A percentile compares a stretch with the other conserved stretches of the same genome.
These are phyloP conservation scores for Phyllotreta cruciferae DNA, from an alignment of 2,888 invertebrate genomes.

Conservation along the genomic window DNA sequence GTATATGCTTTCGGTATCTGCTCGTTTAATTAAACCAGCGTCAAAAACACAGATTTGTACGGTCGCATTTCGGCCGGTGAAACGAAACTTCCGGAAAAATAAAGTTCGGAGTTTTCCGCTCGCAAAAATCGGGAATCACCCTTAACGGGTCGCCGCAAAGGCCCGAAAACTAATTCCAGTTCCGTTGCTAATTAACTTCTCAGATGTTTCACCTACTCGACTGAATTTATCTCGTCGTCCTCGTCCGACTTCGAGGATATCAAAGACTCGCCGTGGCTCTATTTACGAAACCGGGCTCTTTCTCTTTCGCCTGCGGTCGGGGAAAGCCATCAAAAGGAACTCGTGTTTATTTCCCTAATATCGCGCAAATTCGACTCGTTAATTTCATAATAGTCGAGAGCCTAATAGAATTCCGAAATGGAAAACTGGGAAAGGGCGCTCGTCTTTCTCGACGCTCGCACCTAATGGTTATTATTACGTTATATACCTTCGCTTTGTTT, in stretches of 20 bases:
- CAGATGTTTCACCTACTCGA: constrained; percentile 12
- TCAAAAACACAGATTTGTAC: no score
- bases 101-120: background rate
- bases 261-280: constrained; percentile 1
- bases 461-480: no score
- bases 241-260: constrained; percentile 6
- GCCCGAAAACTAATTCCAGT: constrained; percentile 4
- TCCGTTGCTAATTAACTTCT: constrained; percentile 22
- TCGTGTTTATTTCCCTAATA: constrained; percentile 12
- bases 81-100: no score
- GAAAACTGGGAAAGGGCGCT: background rate
- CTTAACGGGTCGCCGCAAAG: background rate
- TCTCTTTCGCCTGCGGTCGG: constrained; percentile 16
- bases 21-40: no score
- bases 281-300: constrained; percentile 5
- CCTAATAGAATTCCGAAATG: background rate
- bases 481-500: no score
- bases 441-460: no score
- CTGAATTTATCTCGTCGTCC: constrained; percentile 9
- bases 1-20: no score
- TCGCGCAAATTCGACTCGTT: background rate
- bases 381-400: constrained; percentile 13
- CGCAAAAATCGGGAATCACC: background rate
- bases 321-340: constrained; percentile 6
- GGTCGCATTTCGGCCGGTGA: no score